Evolutionary conservation across 2,888 invertebrate genomes (phyloP), one percentile per base, ranked within the genome.

Genomic region (Yponomeuta evonymella): DNA sequence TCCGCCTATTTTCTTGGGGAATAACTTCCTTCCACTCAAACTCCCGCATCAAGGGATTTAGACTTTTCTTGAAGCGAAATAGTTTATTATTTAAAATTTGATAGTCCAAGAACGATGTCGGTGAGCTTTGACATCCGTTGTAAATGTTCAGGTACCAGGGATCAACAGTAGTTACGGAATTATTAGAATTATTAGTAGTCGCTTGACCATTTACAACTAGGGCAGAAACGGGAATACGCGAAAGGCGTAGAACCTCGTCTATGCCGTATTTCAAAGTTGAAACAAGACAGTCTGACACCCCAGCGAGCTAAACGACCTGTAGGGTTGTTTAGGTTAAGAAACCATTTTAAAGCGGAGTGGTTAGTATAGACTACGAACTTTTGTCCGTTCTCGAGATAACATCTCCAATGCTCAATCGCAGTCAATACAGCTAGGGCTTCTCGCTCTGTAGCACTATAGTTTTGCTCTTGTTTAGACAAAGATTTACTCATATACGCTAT

Each of bases 281-380:
- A 72, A 9, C 67, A 43, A 23, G 73, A 73, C 8, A 73, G 33
- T 5, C 72, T 63, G 29, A 67, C 43, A n/a, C 69, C 70, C 71
- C 73, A 73, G 1, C 72, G 66, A 63, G 73, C 73, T 10, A 73
- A 29, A 33, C 71, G 33, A 29, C 73, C 73, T 9, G 73, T 70
- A 8, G 75, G 74, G 63, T 75, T 75, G 12, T 15, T 64, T 30
- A 76, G 33, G 9, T 51, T 43, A 0, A 73, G 29, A 69, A 76
- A 76, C 75, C 75, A 74, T 67, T 74, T 74, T 0, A 75, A 36
- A 1, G 74, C 69, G 0, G 71, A 69, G 58, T 74, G 75, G 10
- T 75, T 75, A 0, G 75, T 74, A 29, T 68, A 74, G 5, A 75
- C 73, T 1, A 63, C 69, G n/a, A 72, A 74, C 2, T 43, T 48